A percentile compares a stretch with the other conserved stretches of the same genome.
Conservation (phyloP, 2,888 invertebrate species). For the Fabriciana adippe region DNA sequence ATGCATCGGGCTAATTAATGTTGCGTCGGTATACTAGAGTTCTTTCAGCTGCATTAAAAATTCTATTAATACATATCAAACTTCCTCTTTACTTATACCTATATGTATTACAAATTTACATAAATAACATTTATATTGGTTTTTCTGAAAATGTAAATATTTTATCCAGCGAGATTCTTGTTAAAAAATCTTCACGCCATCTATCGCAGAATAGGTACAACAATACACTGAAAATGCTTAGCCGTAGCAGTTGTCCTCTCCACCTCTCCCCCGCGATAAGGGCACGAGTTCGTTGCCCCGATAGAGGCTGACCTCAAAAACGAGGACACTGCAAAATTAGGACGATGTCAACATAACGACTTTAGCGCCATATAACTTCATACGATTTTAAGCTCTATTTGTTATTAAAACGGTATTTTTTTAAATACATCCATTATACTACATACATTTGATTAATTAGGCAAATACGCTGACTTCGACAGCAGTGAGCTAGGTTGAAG, state of each 20-base stretch:
- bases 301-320: slow-evolving; percentile 86
- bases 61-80: background rate
- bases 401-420: slow-evolving; percentile 48
- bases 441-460: slow-evolving; percentile 82
- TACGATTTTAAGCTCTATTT: slow-evolving; percentile 59
- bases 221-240: slow-evolving; percentile 46
- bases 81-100: background rate
- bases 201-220: slow-evolving; percentile 64
- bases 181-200: slow-evolving; percentile 56
- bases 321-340: slow-evolving; percentile 86
- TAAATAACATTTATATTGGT: background rate
- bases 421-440: slow-evolving; percentile 58
- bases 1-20: slow-evolving; percentile 51
- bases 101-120: background rate
- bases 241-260: slow-evolving; percentile 54
- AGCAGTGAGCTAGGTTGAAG: slow-evolving; percentile 70
- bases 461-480: slow-evolving; percentile 80
- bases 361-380: slow-evolving; percentile 62
- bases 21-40: background rate
- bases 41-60: background rate
- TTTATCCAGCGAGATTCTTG: background rate
- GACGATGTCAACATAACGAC: slow-evolving; percentile 81
- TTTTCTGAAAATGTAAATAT: background rate
- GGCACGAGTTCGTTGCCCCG: slow-evolving; percentile 82
- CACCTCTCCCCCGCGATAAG: slow-evolving; percentile 73